phyloP scores from a whole-genome alignment of 35 echinoderm and acorn worm species.

The Anneissia japonica region DNA sequence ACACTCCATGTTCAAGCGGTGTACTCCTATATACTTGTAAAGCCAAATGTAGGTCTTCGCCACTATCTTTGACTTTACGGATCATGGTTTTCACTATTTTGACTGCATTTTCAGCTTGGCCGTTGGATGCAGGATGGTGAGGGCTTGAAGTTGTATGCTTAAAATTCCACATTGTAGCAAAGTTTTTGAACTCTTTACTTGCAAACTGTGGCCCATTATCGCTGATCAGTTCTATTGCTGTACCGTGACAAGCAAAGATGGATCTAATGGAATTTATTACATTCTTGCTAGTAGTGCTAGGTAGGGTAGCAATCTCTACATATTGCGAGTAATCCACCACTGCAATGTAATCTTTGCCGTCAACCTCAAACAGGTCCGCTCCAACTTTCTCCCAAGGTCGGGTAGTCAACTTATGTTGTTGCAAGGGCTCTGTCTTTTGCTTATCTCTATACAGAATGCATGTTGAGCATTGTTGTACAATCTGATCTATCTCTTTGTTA shows the following conservation, averaged over 20 bases:
- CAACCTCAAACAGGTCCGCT: neutral
- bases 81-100: constrained; percentile 50
- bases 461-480: neutral
- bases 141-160: constrained; percentile 45
- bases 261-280: neutral
- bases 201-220: constrained; percentile 70
- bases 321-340: neutral
- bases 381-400: constrained; percentile 3
- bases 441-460: neutral
- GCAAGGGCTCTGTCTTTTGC: neutral
- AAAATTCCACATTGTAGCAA: constrained; percentile 46
- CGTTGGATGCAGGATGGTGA: constrained; percentile 43
- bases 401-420: neutral
- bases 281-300: neutral
- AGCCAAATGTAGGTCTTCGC: neutral
- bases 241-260: constrained; percentile 33
- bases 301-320: neutral
- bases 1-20: neutral
- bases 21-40: neutral
- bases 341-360: neutral
- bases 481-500: constrained; percentile 3
- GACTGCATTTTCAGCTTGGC: constrained; percentile 56
- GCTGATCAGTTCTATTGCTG: constrained; percentile 34
- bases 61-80: constrained; percentile 20
- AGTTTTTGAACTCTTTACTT: constrained; percentile 25